Evolutionary conservation across 2,888 invertebrate species (phyloP), one percentile per base, ranked within the genome.

Genomic region (Exocentrus adspersus): DNA sequence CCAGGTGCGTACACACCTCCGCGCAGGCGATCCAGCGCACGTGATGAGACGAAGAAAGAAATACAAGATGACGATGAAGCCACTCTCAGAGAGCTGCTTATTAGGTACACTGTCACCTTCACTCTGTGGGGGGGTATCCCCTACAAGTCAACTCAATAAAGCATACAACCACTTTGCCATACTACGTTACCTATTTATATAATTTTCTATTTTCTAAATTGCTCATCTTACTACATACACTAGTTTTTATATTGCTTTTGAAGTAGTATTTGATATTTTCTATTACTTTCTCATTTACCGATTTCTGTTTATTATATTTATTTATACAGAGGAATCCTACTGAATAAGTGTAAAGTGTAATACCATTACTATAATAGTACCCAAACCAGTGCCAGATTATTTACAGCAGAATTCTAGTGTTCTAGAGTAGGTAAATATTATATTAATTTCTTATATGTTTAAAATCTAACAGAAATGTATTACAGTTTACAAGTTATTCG

Each of bases 21-120:
- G 78, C 80, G 75, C 77, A 76, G 78, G 75, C 67, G 60, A 32
- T 66, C 68, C 69, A 67, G 70, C 73, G 71, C 89, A 86, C 89
- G 90, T 89, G 89, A 91, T 91, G 90, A 89, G 88, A 88, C 90
- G 90, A 87, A 89, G 88, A 90, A 90, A 87, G 92, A 93, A 87
- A 84, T 86, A 85, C 86, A 86, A 83, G 78, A 77, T 69, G 88
- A 88, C 83, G 94, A 94, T 89, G 94, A 94, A 88, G 92, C 93
- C 85, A 94, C 93, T 88, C 91, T 94, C 87, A 92, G 93, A 89
- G 93, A 94, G 90, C 90, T 94, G 88, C 93, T 94, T 87, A 91
- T 94, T 91, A 94, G 94, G 94, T 87, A 84, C 71, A 72, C 37
- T n/a, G n/a, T n/a, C 30, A 46, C 30, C 12, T 19, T 46, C n/a